Evolutionary conservation across 2,888 invertebrate genomes (phyloP), one percentile per base, ranked within the genome.

Genomic region (Phytoseiulus persimilis): DNA sequence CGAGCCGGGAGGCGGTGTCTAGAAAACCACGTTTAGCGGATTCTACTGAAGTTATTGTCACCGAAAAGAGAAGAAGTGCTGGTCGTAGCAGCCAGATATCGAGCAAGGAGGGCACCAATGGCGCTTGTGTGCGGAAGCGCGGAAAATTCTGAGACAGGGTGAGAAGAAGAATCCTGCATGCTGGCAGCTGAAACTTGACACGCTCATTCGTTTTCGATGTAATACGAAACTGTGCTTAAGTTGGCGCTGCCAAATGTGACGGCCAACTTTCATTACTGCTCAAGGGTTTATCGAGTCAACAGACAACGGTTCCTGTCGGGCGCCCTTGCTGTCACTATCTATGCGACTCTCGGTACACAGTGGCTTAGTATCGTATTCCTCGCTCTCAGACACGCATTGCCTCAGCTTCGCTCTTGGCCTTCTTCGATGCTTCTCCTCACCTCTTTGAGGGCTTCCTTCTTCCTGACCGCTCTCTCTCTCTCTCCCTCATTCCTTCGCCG

Each of bases 241-340:
- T 65, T 28, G 65, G 23, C 65, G 65, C 18, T 65, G 65, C 65
- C 65, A 23, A 65, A 65, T 65, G 65, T 65, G 23, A 65, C 65
- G 65, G 65, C 65, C 65, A 65, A 65, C 65, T 65, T 65, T 65
- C 23, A 65, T 65, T 65, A 65, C 65, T 1, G 65, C 65, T 65
- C 65, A 65, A 65, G 65, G 65, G 65, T 65, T 65, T 65, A 65
- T 65, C 65, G 65, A 65, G 65, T 65, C 65, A 65, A 65, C 65
- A 65, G 18, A 65, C 65, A 65, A 65, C 65, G 65, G 23, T 65
- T 18, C 65, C 65, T 65, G 9, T 65, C 65, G 1, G 65, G 11
- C 18, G 28, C 65, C 23, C 65, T 65, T 28, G 65, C 65, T 65
- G 65, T 23, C 65, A 65, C 65, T 65, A 65, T 65, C 65, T 65